These are phyloP conservation scores for Melinopterus prodromus DNA, from an alignment of 2,888 invertebrate genomes.

Conservation along the genomic window DNA sequence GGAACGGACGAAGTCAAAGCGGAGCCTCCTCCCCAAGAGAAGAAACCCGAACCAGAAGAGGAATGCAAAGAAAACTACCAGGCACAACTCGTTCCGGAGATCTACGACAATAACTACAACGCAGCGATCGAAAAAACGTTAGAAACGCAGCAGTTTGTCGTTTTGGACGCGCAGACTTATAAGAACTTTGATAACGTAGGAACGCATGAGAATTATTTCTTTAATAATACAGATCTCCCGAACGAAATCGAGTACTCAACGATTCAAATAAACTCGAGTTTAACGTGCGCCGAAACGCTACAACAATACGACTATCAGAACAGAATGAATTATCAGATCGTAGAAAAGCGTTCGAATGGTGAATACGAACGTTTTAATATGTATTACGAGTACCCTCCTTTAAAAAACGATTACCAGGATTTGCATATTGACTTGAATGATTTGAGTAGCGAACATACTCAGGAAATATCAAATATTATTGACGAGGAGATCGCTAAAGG, in stretches of 20 bases:
- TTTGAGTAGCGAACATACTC: constrained; percentile 58
- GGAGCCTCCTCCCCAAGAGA: constrained; percentile 26
- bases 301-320: constrained; percentile 46
- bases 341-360: constrained; percentile 49
- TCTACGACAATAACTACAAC: constrained; percentile 47
- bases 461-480: constrained; percentile 63
- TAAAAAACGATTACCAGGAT: constrained; percentile 57
- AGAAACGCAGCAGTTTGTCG: constrained; percentile 37
- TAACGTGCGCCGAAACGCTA: constrained; percentile 49
- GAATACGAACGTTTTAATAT: constrained; percentile 55
- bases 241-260: constrained; percentile 56
- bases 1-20: constrained; percentile 42
- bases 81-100: constrained; percentile 57
- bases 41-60: constrained; percentile 41
- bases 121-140: constrained; percentile 35
- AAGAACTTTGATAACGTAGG: constrained; percentile 30
- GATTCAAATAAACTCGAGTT: constrained; percentile 52
- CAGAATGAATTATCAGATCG: constrained; percentile 53
- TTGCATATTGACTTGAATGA: constrained; percentile 57
- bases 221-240: constrained; percentile 47
- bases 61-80: constrained; percentile 57
- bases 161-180: constrained; percentile 36
- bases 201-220: constrained; percentile 31
- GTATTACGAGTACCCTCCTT: constrained; percentile 57
- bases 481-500: constrained; percentile 63